Evolutionary conservation across 2,113 vertebrate genomes (phyloP).

Genomic region (Sinocyclocheilus grahami): DNA sequence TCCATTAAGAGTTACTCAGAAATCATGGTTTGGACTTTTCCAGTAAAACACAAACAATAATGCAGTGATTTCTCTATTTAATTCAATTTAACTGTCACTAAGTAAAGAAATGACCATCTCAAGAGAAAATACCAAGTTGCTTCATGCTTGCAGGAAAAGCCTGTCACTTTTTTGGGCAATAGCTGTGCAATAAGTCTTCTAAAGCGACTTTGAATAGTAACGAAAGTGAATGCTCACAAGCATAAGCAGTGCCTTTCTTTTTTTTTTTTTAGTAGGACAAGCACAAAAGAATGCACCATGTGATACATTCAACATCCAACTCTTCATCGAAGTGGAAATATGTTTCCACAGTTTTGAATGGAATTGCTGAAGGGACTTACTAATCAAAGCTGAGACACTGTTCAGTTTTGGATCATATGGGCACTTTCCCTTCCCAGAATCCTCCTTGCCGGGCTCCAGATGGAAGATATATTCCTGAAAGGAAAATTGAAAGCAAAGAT

Average conservation of each 20-base stretch:
- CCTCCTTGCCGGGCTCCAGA: constrained; percentile 91
- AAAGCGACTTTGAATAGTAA: constrained; percentile 32
- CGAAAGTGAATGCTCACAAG: not conserved
- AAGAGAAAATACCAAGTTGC: constrained; percentile 48
- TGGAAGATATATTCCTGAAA: constrained; percentile 95
- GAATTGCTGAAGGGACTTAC: constrained; percentile 78
- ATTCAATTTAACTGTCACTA: not conserved
- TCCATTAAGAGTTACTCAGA: constrained; percentile 2
- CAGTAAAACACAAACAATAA: not conserved
- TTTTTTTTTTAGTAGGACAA: not conserved
- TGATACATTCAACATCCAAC: no score
- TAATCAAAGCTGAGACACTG: constrained; percentile 94
- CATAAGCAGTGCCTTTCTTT: not conserved
- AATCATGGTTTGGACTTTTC: not conserved
- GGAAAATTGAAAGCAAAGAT: constrained; percentile 54
- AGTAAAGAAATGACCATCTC: constrained; percentile 38
- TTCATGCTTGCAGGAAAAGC: constrained; percentile 47
- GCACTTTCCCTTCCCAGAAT: constrained; percentile 98
- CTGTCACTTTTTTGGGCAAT: constrained; percentile 26
- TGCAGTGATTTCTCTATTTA: not conserved
- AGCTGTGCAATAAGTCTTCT: constrained; percentile 11
- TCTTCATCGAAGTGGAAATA: not conserved
- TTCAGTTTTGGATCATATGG: constrained; percentile 97
- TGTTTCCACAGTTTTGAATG: not conserved
- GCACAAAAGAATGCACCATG: no score